These are phyloP conservation scores for Cherax quadricarinatus DNA, from an alignment of 1,140 invertebrate genomes.

Conservation along the genomic window DNA sequence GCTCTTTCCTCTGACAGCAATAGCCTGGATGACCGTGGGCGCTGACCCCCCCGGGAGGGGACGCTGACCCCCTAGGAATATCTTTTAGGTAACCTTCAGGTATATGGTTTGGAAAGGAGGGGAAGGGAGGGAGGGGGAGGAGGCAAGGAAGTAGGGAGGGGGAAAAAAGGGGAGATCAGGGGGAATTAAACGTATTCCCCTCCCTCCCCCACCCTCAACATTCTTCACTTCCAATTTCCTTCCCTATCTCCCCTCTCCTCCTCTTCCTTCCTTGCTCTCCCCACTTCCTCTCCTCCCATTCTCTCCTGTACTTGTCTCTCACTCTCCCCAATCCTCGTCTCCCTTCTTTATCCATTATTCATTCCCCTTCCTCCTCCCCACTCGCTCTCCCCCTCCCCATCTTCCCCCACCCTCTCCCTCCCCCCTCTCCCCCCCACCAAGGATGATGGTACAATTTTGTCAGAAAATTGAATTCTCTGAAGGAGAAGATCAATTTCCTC, in stretches of 20 bases:
- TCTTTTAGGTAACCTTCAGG: too few relatives aligned
- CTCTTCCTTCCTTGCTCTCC: not conserved
- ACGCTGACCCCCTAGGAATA: too few relatives aligned
- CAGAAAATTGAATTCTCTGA: constrained; percentile 43
- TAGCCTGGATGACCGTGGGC: too few relatives aligned
- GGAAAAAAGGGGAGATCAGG: not conserved
- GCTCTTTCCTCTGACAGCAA: too few relatives aligned
- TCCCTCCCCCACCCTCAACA: too few relatives aligned
- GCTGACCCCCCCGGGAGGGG: too few relatives aligned
- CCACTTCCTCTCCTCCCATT: not conserved
- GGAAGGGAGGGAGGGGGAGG: not conserved
- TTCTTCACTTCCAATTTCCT: not conserved
- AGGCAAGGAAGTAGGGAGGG: too few relatives aligned
- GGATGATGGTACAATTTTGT: constrained; percentile 33
- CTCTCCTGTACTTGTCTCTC: not conserved
- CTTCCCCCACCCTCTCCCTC: not conserved
- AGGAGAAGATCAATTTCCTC: constrained; percentile 61
- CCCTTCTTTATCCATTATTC: not conserved
- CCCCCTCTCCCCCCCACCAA: not conserved
- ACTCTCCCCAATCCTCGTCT: not conserved
- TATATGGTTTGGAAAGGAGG: not conserved
- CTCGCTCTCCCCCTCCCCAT: not conserved
- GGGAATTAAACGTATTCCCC: not conserved
- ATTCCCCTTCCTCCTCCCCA: not conserved
- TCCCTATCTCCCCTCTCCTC: not conserved